phyloP scores from a whole-genome alignment of 2,888 invertebrate species.

The Atherix ibis region DNA sequence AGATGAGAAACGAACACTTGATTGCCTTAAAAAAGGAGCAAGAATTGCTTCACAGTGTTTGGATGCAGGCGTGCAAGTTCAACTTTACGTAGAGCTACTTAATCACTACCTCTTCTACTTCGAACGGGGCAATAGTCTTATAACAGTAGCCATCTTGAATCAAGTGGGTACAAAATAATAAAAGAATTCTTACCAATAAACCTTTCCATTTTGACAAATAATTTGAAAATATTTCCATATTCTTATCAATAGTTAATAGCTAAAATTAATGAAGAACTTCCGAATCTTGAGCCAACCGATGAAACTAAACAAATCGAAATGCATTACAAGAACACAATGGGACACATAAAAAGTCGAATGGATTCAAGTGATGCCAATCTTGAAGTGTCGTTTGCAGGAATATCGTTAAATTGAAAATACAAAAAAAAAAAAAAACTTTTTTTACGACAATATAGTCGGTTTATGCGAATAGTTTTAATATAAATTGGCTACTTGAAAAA shows the following conservation, averaged over 20 bases:
- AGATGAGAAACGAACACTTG: constrained; percentile 80
- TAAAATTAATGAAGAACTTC: constrained; percentile 85
- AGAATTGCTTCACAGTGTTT: constrained; percentile 94
- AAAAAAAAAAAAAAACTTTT: no score
- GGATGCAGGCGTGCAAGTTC: constrained; percentile 92
- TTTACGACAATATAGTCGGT: no score
- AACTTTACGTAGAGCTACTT: constrained; percentile 85
- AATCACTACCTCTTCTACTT: constrained; percentile 88
- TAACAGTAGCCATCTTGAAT: constrained; percentile 40
- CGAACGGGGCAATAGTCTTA: constrained; percentile 62
- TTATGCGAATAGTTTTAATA: no score
- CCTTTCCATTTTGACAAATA: not conserved
- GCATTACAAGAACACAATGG: constrained; percentile 82
- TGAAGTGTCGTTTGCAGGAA: constrained; percentile 33
- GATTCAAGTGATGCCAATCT: constrained; percentile 29
- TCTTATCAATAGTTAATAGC: constrained; percentile 54
- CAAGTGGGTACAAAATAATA: constrained; percentile 28
- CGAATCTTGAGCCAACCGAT: constrained; percentile 84
- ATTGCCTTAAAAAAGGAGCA: constrained; percentile 89
- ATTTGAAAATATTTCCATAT: not conserved
- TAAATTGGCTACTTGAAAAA: no score
- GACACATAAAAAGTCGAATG: constrained; percentile 55
- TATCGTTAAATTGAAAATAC: constrained; percentile 29
- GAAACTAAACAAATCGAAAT: constrained; percentile 94
- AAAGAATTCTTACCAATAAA: constrained; percentile 6